Evolutionary conservation across 1,140 invertebrate genomes (phyloP).

Genomic region (Pantala flavescens): DNA sequence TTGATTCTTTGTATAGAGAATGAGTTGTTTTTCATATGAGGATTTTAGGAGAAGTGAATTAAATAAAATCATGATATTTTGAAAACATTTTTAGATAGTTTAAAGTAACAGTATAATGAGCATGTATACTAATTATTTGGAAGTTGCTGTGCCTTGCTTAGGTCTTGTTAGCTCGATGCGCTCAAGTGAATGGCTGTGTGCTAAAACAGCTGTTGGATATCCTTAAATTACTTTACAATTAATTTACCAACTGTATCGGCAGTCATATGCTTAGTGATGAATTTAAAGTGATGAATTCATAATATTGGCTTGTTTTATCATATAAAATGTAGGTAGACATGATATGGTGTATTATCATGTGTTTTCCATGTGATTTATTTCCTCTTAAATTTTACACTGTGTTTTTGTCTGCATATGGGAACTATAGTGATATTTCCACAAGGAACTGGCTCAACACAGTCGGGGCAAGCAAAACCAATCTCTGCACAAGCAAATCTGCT

Average conservation of each 20-base stretch:
- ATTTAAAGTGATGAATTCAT: background rate
- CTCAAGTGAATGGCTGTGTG: background rate
- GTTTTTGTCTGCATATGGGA: slow-evolving; percentile 13
- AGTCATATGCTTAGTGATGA: background rate
- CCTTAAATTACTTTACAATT: background rate
- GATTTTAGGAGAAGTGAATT: background rate
- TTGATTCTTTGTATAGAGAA: too few relatives aligned
- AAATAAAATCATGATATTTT: background rate
- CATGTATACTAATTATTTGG: background rate
- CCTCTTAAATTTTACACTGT: background rate
- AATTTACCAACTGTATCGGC: background rate
- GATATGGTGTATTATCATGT: background rate
- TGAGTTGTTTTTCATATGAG: background rate
- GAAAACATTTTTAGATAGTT: background rate
- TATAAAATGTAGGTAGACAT: background rate
- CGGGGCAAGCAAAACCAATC: background rate
- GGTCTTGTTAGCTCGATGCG: background rate
- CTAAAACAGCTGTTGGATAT: background rate
- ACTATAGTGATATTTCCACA: slow-evolving; percentile 16
- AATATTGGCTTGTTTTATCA: background rate
- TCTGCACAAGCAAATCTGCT: slow-evolving; percentile 11
- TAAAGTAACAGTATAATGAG: background rate
- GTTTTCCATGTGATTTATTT: slow-evolving; percentile 12
- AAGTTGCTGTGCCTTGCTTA: background rate
- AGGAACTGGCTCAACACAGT: background rate